Evolutionary conservation across 2,888 invertebrate genomes (phyloP), one percentile per base, ranked within the genome.

Genomic region (Lasioglossum oenotherae): DNA sequence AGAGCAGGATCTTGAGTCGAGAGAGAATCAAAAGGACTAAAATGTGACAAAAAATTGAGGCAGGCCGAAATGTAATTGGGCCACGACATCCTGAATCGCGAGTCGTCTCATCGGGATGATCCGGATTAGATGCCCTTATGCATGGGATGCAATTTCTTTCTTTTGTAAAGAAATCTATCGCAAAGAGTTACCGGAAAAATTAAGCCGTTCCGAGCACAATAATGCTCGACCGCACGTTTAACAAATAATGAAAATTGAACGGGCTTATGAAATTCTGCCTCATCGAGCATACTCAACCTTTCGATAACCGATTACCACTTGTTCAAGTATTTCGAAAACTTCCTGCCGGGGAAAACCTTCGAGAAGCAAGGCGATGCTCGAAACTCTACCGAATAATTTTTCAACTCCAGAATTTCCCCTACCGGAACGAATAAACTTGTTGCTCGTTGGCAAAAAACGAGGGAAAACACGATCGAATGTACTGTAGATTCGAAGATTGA

Each of bases 41-140:
- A n/a, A 27, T 14, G 14, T 60, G n/a, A 31, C 5, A 60, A 60
- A 64, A 60, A 64, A 31, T 31, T 64, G 16, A 64, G 31, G 16
- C 31, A 31, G 31, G 16, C 31, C 64, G 31, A 64, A 64, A 64
- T 31, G 64, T 64, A 64, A 64, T 64, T 64, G 64, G 64, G 64
- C 64, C 31, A 16, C 31, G 64, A 64, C 64, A 31, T 41, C 31
- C 67, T 23, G 64, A 67, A 77, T 77, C 44, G 31, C 6, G 64
- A 64, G 64, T 27, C 31, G 31, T 64, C 64, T 27, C 64, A 31
- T 31, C 64, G 27, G 64, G 64, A 64, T 64, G 10, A 64, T 64
- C 64, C 64, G 64, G 64, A 64, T 64, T 31, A 64, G 64, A 31
- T 16, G 64, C 16, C 16, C 64, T 64, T 64, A 64, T 64, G 64